A percentile compares a stretch with the other conserved stretches of the same genome.
phyloP scores from a whole-genome alignment of 2,797 vertebrate genomes.

The Chiroxiphia lanceolata region DNA sequence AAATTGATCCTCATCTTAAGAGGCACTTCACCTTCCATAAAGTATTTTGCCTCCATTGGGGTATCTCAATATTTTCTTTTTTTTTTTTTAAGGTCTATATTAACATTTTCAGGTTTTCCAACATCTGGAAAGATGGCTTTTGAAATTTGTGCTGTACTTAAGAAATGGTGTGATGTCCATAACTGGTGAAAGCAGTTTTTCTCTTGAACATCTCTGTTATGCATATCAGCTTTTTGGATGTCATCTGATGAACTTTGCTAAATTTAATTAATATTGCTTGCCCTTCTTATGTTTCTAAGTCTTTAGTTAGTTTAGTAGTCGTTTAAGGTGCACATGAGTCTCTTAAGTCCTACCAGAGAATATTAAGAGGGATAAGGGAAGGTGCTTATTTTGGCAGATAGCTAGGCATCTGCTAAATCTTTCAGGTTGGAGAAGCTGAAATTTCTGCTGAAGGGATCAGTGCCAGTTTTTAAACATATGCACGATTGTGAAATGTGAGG shows the following conservation, averaged over 20 bases:
- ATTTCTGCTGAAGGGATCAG: background rate
- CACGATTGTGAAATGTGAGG: background rate
- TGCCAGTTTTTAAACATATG: background rate
- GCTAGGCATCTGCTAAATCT: background rate
- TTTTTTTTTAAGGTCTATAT: background rate
- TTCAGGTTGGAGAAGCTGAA: background rate
- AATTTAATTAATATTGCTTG: background rate
- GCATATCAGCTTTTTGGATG: background rate
- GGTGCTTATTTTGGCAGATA: background rate
- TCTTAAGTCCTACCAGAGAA: background rate
- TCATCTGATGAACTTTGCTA: background rate
- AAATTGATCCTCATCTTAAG: background rate
- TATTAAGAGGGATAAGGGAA: background rate
- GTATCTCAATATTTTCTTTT: background rate
- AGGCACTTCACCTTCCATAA: background rate
- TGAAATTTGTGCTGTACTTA: background rate
- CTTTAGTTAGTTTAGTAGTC: background rate
- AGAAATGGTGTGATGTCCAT: background rate
- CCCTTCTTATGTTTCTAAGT: background rate
- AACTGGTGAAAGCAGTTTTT: background rate
- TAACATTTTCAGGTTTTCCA: background rate
- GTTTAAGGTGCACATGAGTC: background rate
- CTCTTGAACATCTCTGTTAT: background rate
- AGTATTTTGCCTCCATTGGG: background rate
- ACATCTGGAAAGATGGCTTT: background rate